Conservation (phyloP, 2,888 invertebrate species). For the Diachrysia chrysitis region DNA sequence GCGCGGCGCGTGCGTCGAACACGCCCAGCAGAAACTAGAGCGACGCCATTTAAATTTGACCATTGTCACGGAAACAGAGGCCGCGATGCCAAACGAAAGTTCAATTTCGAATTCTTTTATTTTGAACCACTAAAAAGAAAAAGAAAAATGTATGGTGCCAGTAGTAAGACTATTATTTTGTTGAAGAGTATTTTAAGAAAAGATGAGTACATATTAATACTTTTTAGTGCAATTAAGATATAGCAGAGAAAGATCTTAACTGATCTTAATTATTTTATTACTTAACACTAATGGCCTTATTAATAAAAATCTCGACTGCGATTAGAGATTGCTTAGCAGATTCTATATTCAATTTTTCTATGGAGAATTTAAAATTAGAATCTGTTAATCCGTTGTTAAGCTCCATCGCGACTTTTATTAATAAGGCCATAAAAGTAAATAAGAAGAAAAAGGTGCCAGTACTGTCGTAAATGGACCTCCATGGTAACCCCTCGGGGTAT, state of each 20-base stretch:
- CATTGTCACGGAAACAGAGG: slow-evolving; percentile 75
- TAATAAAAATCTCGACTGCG: too few relatives aligned
- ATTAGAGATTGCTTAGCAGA: too few relatives aligned
- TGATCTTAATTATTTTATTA: too few relatives aligned
- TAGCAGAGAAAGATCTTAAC: too few relatives aligned
- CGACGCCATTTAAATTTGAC: slow-evolving; percentile 75
- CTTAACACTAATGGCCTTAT: too few relatives aligned
- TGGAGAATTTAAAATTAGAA: too few relatives aligned
- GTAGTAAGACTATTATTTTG: neutral
- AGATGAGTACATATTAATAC: too few relatives aligned
- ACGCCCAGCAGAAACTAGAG: slow-evolving; percentile 75
- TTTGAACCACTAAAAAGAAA: slow-evolving; percentile 16
- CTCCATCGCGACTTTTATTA: too few relatives aligned
- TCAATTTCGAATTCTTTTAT: slow-evolving; percentile 35
- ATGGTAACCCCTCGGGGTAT: neutral
- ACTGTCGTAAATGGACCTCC: neutral
- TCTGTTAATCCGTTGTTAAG: too few relatives aligned
- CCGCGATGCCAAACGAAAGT: slow-evolving; percentile 41
- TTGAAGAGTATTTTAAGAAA: neutral
- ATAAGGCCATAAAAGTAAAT: neutral
- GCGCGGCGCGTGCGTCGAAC: slow-evolving; percentile 74
- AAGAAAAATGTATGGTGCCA: neutral
- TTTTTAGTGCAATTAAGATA: too few relatives aligned
- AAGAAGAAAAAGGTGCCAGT: neutral
- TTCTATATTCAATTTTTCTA: too few relatives aligned